Evolutionary conservation across 2,888 invertebrate species (phyloP).

Genomic region (Barypeithes pellucidus): DNA sequence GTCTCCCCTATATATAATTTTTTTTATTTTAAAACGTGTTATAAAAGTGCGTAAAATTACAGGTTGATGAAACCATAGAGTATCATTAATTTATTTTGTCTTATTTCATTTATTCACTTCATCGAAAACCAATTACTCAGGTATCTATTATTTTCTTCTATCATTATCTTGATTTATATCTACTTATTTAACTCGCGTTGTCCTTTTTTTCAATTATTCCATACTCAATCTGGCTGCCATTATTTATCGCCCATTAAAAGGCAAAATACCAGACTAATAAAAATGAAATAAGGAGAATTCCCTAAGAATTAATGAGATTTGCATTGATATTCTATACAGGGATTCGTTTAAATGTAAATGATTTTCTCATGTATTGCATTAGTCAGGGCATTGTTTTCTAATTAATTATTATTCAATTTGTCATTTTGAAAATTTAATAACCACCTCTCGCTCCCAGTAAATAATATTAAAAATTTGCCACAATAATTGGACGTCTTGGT

Average conservation of each 20-base stretch:
- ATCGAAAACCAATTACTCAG: constrained; percentile 16
- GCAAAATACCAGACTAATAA: constrained; percentile 20
- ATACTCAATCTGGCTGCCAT: constrained; percentile 1
- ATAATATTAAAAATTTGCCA: too few species aligned
- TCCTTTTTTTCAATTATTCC: constrained; percentile 13
- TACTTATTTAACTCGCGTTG: background rate
- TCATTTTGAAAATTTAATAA: too few species aligned
- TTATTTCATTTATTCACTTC: too few species aligned
- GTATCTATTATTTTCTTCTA: constrained; percentile 18
- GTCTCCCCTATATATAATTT: too few species aligned
- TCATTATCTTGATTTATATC: constrained; percentile 26
- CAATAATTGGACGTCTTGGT: too few species aligned
- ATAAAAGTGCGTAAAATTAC: too few species aligned
- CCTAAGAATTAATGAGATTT: constrained; percentile 28
- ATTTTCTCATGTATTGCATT: constrained; percentile 8
- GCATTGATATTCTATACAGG: constrained; percentile 16
- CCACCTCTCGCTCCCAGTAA: too few species aligned
- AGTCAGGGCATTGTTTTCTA: too few species aligned
- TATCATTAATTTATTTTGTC: too few species aligned
- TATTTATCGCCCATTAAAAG: constrained; percentile 20
- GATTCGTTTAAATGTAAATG: constrained; percentile 23
- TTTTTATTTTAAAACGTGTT: too few species aligned
- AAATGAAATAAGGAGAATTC: constrained; percentile 27
- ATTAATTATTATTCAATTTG: too few species aligned
- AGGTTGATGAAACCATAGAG: too few species aligned